Base-by-base conservation (phyloP, 2,113 vertebrate genomes). In the Pseudorectes ferrugineus region DNA sequence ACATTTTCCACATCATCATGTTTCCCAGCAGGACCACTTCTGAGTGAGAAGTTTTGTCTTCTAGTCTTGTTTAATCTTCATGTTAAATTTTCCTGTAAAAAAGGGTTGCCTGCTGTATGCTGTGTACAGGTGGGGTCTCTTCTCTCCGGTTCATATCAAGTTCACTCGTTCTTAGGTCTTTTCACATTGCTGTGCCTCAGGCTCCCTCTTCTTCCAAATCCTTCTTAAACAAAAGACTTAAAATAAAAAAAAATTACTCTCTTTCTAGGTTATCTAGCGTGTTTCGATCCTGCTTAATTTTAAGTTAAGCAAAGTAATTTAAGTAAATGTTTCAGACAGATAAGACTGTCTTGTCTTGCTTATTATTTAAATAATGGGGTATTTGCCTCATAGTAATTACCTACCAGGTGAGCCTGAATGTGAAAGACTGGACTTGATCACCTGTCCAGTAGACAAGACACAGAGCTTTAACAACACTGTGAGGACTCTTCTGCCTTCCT, bases 1-100 rank as follows among this genome's bases (percentile, higher is more conserved):
- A 94, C 71, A 62, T 91, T 89, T 91, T 92, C 55, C 59, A 85
- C 63, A 67, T 76, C 80, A 76, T 81, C 83, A 43, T 86, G 29
- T 93, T 90, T 84, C 89, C 76, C 91, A 81, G 51, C 10, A 91
- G 91, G 73, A 78, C 14, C 51, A 43, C 83, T 96, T 92, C 61
- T 86, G 68, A 67, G n/a, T 28, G 19, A 77, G 43, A 85, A 87
- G 29, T 90, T 95, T 86, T 84, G 20, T 66, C 72, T 90, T 48
- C 79, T 18, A 49, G 40, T 12, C 24, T 55, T 23, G 19, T 70
- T 88, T 75, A 70, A 46, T 70, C 84, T 83, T 62, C 42, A 38
- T 62, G 72, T 40, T 77, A 61, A 73, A 61, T 77, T 51, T 51
- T 70, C 42, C 49, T 58, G 35, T 18, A 62, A 51, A 62, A 72